A percentile compares a stretch with the other conserved stretches of the same genome.
Conservation (phyloP, 2,797 vertebrate species). For the Ataeniobius toweri region DNA sequence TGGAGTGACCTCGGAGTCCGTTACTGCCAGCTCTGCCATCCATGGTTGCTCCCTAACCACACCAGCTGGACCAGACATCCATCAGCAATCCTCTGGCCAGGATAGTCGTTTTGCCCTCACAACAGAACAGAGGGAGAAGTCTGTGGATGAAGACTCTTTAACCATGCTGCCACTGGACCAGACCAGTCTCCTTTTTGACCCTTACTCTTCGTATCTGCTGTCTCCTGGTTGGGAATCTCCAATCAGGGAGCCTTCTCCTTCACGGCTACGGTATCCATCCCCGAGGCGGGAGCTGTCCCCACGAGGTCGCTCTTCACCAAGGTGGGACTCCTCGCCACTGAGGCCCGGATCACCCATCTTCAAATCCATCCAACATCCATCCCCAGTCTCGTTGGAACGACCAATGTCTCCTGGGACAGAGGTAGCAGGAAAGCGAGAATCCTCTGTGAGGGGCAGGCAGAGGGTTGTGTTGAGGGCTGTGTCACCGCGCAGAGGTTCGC, state of each 20-base stretch:
- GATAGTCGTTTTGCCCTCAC: slow-evolving; percentile 35
- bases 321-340: slow-evolving; percentile 88
- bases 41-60: slow-evolving; percentile 76
- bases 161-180: slow-evolving; percentile 86
- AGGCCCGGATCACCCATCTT: slow-evolving; percentile 88
- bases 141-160: slow-evolving; percentile 87
- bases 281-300: slow-evolving; percentile 91
- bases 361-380: slow-evolving; percentile 77
- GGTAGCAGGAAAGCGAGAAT: slow-evolving; percentile 82
- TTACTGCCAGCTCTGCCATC: slow-evolving; percentile 81
- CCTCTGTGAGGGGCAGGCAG: slow-evolving; percentile 89
- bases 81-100: slow-evolving; percentile 78
- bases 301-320: slow-evolving; percentile 87
- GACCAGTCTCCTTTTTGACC: slow-evolving; percentile 87
- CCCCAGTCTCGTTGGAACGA: slow-evolving; percentile 69
- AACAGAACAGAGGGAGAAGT: slow-evolving; percentile 77
- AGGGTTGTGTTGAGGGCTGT: slow-evolving; percentile 88
- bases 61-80: slow-evolving; percentile 85
- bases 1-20: slow-evolving; percentile 85
- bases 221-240: slow-evolving; percentile 94
- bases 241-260: slow-evolving; percentile 90
- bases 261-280: slow-evolving; percentile 89
- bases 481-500: slow-evolving; percentile 92
- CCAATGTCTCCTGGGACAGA: slow-evolving; percentile 90
- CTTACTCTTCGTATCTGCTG: slow-evolving; percentile 90